Evolutionary conservation across 2,797 vertebrate species (phyloP), one percentile per base, ranked within the genome.

Genomic region (Myotis myotis): DNA sequence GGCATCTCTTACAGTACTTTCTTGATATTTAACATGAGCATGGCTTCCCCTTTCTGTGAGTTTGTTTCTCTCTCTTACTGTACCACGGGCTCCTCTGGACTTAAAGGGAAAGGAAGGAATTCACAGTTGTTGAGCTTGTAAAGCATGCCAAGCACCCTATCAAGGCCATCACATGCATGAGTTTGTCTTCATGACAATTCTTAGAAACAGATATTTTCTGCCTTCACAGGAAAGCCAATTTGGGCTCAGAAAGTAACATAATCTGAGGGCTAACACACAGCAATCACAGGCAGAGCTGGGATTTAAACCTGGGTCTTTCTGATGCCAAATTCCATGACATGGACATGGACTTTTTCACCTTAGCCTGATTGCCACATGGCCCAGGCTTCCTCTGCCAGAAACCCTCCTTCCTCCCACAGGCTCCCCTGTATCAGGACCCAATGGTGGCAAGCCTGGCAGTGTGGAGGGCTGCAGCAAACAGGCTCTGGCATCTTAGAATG

Each of bases 401-500:
- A 74, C 60, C n/a, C n/a, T 62, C 64, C 36, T 36, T 68, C 60
- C 81, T 60, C 75, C 38, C 44, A 19, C 64, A 41, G 6, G 51
- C 90, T 51, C 75, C 87, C 53, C 66, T 22, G 3, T 78, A 38
- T 38, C 83, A 84, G 79, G 81, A 57, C 91, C 93, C 23, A 12
- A 92, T 89, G 94, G 96, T 41, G 4, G 28, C 20, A 80, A 91
- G 97, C 97, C 97, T 25, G 96, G 96, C 96, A 97, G 96, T 49
- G 0, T 41, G 89, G 8, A 90, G 93, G 85, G 95, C 97, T 97
- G 91, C 95, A 94, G 97, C 97, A 95, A 94, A 97, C 97, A 97
- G 75, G 86, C 95, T 10, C 97, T 97, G 97, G 97, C 97, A 97
- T 97, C 97, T 98, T 95, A 91, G 97, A 97, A 96, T 47, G 33